These are phyloP conservation scores for Meteorus colon DNA, from an alignment of 2,888 invertebrate genomes.

Conservation along the genomic window DNA sequence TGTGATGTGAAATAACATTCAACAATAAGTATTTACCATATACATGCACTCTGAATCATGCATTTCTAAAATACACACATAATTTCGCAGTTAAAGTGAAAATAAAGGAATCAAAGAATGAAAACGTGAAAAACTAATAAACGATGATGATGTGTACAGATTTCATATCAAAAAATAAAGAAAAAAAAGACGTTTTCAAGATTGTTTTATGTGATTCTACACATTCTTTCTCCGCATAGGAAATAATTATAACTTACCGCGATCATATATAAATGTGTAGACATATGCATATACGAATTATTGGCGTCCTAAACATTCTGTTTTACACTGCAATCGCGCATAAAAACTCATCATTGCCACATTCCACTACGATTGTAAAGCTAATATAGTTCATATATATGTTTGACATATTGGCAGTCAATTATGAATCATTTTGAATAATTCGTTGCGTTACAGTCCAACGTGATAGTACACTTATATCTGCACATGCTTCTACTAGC, in stretches of 20 bases:
- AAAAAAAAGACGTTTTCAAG: background rate
- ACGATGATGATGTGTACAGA: background rate
- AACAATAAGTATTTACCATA: background rate
- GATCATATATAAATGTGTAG: background rate
- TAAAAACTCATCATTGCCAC: constrained; percentile 26
- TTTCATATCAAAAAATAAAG: background rate
- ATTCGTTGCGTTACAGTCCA: constrained; percentile 28
- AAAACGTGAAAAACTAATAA: background rate
- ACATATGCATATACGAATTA: background rate
- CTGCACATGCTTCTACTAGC: constrained; percentile 42
- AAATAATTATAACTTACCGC: constrained; percentile 3
- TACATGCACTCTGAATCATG: constrained; percentile 30
- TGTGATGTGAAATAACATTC: background rate
- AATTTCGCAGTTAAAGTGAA: constrained; percentile 13
- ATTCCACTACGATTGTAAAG: constrained; percentile 36
- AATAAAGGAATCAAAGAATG: background rate
- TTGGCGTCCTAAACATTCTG: background rate
- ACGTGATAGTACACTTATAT: constrained; percentile 15
- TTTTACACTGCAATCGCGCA: constrained; percentile 6
- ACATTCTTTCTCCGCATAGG: constrained; percentile 22
- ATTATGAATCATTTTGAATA: constrained; percentile 25
- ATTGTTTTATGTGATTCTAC: constrained; percentile 40
- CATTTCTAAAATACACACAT: constrained; percentile 29
- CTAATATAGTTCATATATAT: constrained; percentile 13
- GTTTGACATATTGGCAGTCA: constrained; percentile 14